phyloP scores from a whole-genome alignment of 2,888 invertebrate genomes.

The Drosophila cognata region DNA sequence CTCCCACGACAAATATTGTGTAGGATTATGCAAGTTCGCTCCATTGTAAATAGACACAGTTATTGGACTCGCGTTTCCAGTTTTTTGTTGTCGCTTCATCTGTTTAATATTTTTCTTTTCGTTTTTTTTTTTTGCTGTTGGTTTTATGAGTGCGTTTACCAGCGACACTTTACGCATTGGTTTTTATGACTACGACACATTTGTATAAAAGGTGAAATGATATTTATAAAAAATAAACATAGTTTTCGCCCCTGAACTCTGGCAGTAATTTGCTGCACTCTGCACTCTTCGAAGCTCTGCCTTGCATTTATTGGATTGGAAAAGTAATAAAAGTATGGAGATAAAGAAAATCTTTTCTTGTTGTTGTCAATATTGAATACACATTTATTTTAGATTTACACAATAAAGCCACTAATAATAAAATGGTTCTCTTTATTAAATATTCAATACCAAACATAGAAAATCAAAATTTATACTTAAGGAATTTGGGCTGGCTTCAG shows the following conservation, averaged over 20 bases:
- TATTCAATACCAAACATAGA: background rate
- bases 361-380: background rate
- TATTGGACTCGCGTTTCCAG: slow-evolving; percentile 29
- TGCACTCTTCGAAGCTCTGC: background rate
- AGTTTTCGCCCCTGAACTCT: slow-evolving; percentile 4
- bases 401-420: background rate
- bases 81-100: slow-evolving; percentile 30
- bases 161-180: slow-evolving; percentile 30
- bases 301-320: background rate
- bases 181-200: slow-evolving; percentile 26
- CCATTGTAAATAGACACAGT: slow-evolving; percentile 26
- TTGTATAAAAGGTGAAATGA: slow-evolving; percentile 16
- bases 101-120: background rate
- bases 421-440: background rate
- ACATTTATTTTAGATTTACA: background rate
- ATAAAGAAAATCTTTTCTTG: background rate
- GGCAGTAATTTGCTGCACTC: background rate
- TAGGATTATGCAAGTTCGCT: slow-evolving; percentile 43
- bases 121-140: slow-evolving; percentile 25
- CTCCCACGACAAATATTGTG: slow-evolving; percentile 49
- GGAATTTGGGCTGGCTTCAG: background rate
- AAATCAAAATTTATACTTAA: background rate
- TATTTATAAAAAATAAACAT: slow-evolving; percentile 1
- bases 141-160: slow-evolving; percentile 50
- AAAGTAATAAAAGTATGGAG: background rate